Base-by-base conservation (phyloP, 2,113 vertebrate genomes). In the Paraplagusia blochii region DNA sequence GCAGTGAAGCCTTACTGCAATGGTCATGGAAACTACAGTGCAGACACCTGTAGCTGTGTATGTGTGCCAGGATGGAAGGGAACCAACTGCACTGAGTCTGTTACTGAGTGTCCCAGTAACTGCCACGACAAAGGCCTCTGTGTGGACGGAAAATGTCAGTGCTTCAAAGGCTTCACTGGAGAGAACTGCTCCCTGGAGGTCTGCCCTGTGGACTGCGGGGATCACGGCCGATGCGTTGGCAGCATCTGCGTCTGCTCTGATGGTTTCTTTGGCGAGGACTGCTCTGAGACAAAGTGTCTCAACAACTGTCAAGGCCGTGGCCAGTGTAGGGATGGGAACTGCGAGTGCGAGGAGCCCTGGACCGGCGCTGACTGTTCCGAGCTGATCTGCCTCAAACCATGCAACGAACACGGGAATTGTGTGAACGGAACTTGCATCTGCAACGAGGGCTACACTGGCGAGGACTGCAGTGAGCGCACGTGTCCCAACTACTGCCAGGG, bases 21-120 rank as follows among this genome's bases (percentile, higher is more conserved):
- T 0, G 93, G 94, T 9, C 92, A 66, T 0, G 96, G 96, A 11
- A 98, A 97, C 85, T 97, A 93, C 90, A 99, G 94, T 17, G 1
- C 48, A 8, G 90, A 88, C 14, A 83, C 53, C 39, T 90, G 94
- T 7, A 87, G 85, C 38, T 98, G 95, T 6, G 1, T 90, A 10
- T 98, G 95, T 14, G 77, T 87, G 0, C 70, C 89, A 1, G 93
- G 94, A 58, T 96, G 94, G 88, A 81, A 65, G 0, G 93, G 95
- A 0, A 77, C 91, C 19, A 93, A 94, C 89, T 99, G 96, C 85
- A 76, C 92, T n/a, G 85, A 93, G 67, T 43, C 84, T n/a, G n/a
- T n/a, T n/a, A n/a, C n/a, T 1, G 64, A 84, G 35, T 99, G 96
- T 66, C 94, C 92, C 0, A 44, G 72, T 0, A 90, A 93, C 87